Base-by-base conservation (phyloP, 2,797 vertebrate species). In the Megalops cyprinoides region DNA sequence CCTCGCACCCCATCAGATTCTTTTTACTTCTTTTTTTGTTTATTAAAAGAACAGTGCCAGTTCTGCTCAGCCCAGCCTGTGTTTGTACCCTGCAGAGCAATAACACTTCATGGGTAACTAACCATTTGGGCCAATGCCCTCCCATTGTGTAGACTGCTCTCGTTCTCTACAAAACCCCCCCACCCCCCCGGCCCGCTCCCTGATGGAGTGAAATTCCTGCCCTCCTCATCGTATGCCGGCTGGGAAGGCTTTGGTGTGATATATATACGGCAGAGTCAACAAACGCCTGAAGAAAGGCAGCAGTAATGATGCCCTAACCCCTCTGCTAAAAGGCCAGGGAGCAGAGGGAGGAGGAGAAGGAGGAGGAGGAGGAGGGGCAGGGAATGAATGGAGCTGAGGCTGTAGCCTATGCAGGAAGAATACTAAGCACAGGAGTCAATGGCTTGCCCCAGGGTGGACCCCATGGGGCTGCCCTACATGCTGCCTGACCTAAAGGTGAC, bases 31-130 rank as follows among this genome's bases (percentile, higher is more conserved):
- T 55, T 58, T 58, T n/a, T 58, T 23, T 58, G n/a, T 58, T 20
- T 25, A 58, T 58, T 58, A 58, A 58, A 58, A 20, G n/a, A 58
- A 25, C n/a, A 28, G 55, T 1, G n/a, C 53, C 53, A 23, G 15
- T 55, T 23, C 53, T 23, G 18, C 55, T 58, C 20, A 77, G 31
- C 18, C 56, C 51, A 77, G 51, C 18, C 53, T 51, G 39, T 39
- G 20, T 39, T 39, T 77, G 14, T 20, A 39, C 23, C 55, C 48
- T 48, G 23, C 49, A 76, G 75, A 39, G 58, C 34, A 4, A 3
- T 39, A 77, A 39, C 53, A 42, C 76, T 58, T 58, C 76, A 77
- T 60, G 76, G 55, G 53, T 44, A 60, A 60, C 53, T 60, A 62
- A 60, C 55, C 76, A 60, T 77, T 60, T 77, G 58, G 55, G 55